phyloP scores from a whole-genome alignment of 2,888 invertebrate genomes.

The Watsonalla cultraria region DNA sequence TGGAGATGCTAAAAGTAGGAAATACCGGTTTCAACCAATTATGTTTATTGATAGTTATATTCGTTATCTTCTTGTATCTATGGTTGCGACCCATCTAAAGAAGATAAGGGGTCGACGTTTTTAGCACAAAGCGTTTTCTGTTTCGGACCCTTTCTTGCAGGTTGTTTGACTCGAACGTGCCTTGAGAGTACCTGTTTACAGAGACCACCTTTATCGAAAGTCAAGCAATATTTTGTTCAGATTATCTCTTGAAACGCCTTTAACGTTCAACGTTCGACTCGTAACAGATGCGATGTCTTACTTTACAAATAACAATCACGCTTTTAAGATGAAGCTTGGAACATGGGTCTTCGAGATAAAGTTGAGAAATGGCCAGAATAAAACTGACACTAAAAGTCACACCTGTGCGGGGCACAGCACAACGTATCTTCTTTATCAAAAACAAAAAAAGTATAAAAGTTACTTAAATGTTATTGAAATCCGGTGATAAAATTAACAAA shows the following conservation, averaged over 20 bases:
- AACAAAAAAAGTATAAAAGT: background rate
- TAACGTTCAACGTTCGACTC: constrained; percentile 51
- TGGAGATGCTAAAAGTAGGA: background rate
- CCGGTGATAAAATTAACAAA: background rate
- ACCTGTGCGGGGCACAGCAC: background rate
- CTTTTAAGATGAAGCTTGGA: constrained; percentile 35
- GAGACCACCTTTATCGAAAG: constrained; percentile 62
- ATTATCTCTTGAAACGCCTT: constrained; percentile 66
- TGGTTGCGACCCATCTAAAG: constrained; percentile 62
- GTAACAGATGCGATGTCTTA: constrained; percentile 62
- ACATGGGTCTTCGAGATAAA: constrained; percentile 30
- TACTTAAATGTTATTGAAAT: background rate
- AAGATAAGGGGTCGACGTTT: constrained; percentile 76
- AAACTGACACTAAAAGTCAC: constrained; percentile 16
- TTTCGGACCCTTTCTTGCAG: constrained; percentile 68
- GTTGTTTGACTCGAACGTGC: constrained; percentile 71
- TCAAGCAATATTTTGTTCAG: constrained; percentile 61
- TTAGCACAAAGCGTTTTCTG: constrained; percentile 76
- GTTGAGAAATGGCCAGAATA: constrained; percentile 17
- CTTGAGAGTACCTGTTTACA: constrained; percentile 62
- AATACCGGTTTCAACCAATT: background rate
- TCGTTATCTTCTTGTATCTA: constrained; percentile 51
- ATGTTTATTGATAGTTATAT: constrained; percentile 7
- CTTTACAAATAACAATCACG: constrained; percentile 65
- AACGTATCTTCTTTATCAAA: background rate